Evolutionary conservation across 2,113 vertebrate species (phyloP), one percentile per base, ranked within the genome.

Genomic region (Hassar affinis): DNA sequence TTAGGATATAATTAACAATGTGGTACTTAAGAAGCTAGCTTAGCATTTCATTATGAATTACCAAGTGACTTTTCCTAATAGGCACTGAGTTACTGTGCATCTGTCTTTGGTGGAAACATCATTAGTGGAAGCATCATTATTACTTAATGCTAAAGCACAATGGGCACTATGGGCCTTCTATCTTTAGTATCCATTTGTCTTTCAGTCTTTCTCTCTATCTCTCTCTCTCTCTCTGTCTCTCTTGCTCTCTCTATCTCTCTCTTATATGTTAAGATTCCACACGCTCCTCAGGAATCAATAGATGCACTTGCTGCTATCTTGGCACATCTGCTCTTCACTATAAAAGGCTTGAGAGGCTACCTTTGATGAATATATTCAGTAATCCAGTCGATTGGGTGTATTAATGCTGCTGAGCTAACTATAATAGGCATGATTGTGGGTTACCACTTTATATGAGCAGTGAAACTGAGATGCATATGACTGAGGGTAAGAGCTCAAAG

Each of bases 361-460:
- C 80, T 88, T 88, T 89, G 80, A 88, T 82, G 75, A 72, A 88
- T 81, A 83, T 72, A 75, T 68, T 88, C 76, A 83, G 80, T 86
- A 85, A 86, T 62, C 56, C 80, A 62, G 79, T 83, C 74, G 66
- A 80, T 85, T 54, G 57, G 9, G 84, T 66, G 81, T 84, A 72
- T 77, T 85, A 79, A 89, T 78, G 81, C 25, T 83, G 76, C 69
- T 86, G 85, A 76, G 59, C 84, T 83, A 86, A 79, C 17, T 79
- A 49, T 85, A 87, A 78, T 38, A 80, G 62, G 68, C 86, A 78
- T 81, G 72, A 87, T 83, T 86, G 25, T 74, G 54, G 78, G 51
- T 57, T 83, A 51, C 57, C 33, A 20, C 80, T 69, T 69, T 33
- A 47, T 38, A 54, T 42, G 9, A n/a, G 47, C 72, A 52, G 54